Evolutionary conservation across 92 coral and sea anemone species (phyloP).

Genomic region (Phenganax subtilis): DNA sequence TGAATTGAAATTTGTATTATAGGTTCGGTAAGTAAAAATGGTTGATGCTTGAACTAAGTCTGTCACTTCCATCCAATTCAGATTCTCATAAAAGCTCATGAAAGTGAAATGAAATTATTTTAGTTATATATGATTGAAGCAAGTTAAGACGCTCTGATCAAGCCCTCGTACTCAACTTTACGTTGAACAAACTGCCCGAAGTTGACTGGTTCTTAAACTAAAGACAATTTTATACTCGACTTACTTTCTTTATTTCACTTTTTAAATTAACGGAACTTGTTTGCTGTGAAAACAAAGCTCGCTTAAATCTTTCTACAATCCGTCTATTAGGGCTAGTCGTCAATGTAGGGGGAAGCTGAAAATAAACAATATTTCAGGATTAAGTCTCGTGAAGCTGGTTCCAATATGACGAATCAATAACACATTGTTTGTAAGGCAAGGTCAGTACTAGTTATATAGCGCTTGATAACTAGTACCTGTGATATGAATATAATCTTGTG

Average conservation of each 20-base stretch:
- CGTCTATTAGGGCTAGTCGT: conserved; percentile 81
- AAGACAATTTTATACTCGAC: not conserved
- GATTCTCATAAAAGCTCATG: no score
- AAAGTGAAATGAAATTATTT: no score
- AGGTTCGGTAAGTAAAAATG: not conserved
- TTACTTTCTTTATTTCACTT: conserved; percentile 95
- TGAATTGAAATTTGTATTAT: not conserved
- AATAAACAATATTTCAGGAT: not conserved
- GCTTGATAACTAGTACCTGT: conserved; percentile 54
- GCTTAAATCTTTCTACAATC: conserved; percentile 84
- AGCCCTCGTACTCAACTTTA: no score
- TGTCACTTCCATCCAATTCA: no score
- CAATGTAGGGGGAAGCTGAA: conserved; percentile 85
- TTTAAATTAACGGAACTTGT: conserved; percentile 89
- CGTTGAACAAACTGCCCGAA: not conserved
- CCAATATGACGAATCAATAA: no score
- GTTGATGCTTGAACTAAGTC: no score
- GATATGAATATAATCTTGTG: conserved; percentile 93
- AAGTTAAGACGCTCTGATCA: no score
- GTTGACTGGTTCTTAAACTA: not conserved
- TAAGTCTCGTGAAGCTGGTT: no score
- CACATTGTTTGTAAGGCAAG: no score
- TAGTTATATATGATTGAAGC: no score
- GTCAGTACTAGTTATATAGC: not conserved
- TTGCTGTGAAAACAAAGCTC: conserved; percentile 87